Evolutionary conservation across 2,113 vertebrate genomes (phyloP).

Genomic region (Nerophis lumbriciformis): DNA sequence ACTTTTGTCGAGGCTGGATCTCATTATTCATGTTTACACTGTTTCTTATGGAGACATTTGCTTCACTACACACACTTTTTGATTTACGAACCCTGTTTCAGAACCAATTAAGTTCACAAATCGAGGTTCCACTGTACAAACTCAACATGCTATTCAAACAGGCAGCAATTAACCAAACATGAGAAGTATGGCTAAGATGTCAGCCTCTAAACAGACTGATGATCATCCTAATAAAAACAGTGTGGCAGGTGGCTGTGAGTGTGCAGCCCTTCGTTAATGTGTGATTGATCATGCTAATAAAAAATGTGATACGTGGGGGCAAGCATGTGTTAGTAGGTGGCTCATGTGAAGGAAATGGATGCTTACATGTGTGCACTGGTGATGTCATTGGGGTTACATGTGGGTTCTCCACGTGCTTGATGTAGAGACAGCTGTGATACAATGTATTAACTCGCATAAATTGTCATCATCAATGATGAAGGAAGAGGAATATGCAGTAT

Average conservation of each 20-base stretch:
- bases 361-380: neutral
- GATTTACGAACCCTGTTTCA: no score
- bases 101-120: no score
- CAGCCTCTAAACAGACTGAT: neutral
- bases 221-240: neutral
- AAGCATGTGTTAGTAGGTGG: slow-evolving; percentile 29
- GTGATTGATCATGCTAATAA: slow-evolving; percentile 27
- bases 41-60: no score
- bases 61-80: no score
- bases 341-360: slow-evolving; percentile 6
- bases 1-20: no score
- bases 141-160: no score
- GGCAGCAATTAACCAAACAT: no score
- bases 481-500: no score
- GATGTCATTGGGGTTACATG: slow-evolving; percentile 44
- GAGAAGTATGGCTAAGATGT: no score
- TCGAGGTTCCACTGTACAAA: no score
- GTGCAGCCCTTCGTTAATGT: neutral
- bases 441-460: neutral
- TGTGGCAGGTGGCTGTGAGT: slow-evolving; percentile 3
- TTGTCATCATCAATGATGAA: no score
- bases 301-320: slow-evolving; percentile 28
- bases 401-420: slow-evolving; percentile 69
- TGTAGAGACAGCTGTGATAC: slow-evolving; percentile 29
- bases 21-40: no score